A percentile compares a stretch with the other conserved stretches of the same genome.
Evolutionary conservation across 2,113 vertebrate species (phyloP).

Genomic region (Eira barbara): DNA sequence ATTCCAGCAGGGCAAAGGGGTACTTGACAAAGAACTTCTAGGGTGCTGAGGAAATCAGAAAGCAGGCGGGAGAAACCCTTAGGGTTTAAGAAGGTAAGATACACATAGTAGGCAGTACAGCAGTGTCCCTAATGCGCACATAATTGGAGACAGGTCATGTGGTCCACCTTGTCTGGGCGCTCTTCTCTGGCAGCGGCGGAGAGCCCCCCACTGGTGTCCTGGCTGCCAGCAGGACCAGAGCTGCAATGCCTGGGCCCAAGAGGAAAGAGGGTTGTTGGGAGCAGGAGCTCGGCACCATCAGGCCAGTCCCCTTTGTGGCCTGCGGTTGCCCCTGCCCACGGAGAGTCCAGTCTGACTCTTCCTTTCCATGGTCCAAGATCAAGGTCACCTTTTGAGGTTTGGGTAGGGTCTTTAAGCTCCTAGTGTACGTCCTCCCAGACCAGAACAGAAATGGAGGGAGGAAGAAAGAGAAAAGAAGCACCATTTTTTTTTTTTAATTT

Average conservation of each 20-base stretch:
- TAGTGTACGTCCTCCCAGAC: background rate
- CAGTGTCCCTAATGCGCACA: rapidly evolving
- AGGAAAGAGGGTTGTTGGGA: rapidly evolving
- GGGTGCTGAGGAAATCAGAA: background rate
- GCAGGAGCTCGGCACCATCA: background rate
- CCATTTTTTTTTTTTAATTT: background rate
- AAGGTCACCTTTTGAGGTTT: background rate
- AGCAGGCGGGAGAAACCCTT: background rate
- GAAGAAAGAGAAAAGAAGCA: background rate
- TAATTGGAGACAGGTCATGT: background rate
- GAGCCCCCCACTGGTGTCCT: background rate
- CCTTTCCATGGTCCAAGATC: background rate
- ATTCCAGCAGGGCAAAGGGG: background rate
- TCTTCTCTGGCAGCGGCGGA: background rate
- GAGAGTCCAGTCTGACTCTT: background rate
- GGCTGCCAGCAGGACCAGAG: background rate
- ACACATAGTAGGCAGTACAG: rapidly evolving
- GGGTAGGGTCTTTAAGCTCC: background rate
- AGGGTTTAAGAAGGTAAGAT: background rate
- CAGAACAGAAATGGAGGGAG: background rate
- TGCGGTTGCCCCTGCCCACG: too few species aligned
- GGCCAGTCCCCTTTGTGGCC: background rate
- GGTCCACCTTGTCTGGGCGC: background rate
- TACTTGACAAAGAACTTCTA: background rate
- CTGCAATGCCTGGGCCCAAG: background rate